A percentile compares a stretch with the other conserved stretches of the same genome.
Evolutionary conservation across 23 tunicate species (phyloP).

Genomic region (Ciona savignyi): DNA sequence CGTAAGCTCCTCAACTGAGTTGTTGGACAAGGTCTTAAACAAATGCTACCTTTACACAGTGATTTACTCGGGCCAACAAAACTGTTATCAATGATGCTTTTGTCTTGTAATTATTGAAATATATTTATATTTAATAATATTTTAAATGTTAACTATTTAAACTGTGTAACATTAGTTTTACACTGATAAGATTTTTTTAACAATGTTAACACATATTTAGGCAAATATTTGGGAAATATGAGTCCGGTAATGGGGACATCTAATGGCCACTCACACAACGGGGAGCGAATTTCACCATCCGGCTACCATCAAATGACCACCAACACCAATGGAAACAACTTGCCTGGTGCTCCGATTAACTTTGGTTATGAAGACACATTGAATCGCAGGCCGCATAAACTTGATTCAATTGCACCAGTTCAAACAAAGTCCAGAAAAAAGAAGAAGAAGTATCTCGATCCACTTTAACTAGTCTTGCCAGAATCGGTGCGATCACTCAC

Average conservation of each 20-base stretch:
- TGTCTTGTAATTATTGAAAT: too few relatives aligned
- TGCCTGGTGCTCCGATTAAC: neutral
- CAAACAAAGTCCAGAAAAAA: slow-evolving; percentile 43
- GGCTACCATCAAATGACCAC: neutral
- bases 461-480: neutral
- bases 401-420: slow-evolving; percentile 36
- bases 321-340: neutral
- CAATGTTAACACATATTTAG: too few relatives aligned
- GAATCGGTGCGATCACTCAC: neutral
- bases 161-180: too few relatives aligned
- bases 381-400: slow-evolving; percentile 46
- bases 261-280: slow-evolving; percentile 24
- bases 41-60: too few relatives aligned
- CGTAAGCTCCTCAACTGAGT: too few relatives aligned
- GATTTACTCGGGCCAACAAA: too few relatives aligned
- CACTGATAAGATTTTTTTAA: too few relatives aligned
- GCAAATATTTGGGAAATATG: neutral
- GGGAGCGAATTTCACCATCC: slow-evolving; percentile 5
- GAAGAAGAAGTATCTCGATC: slow-evolving; percentile 31
- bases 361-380: slow-evolving; percentile 17
- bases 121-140: too few relatives aligned
- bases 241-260: slow-evolving; percentile 10
- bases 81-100: too few relatives aligned
- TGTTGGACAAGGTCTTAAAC: too few relatives aligned
- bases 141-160: too few relatives aligned